phyloP scores from a whole-genome alignment of 2,113 vertebrate genomes.

The Tonatia bakeri region DNA sequence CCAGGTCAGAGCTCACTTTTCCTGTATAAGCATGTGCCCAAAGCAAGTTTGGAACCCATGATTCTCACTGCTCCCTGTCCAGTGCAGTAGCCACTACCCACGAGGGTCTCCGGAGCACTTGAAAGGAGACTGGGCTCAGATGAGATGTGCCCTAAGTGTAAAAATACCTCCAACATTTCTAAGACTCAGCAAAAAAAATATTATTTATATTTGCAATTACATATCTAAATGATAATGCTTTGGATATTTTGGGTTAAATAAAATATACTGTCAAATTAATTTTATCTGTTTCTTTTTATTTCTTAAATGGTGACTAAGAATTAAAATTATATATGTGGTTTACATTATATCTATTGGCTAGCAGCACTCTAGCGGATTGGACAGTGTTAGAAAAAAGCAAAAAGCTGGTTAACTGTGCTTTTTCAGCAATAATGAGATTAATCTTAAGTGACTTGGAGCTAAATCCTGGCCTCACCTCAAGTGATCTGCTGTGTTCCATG shows the following conservation, averaged over 20 bases:
- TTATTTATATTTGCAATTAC: neutral
- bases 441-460: neutral
- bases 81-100: neutral
- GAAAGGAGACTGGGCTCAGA: neutral
- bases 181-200: neutral
- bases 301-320: neutral
- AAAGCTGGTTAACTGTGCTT: neutral
- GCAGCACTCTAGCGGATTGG: neutral
- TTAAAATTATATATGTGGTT: neutral
- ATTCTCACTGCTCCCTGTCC: accelerated
- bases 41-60: neutral
- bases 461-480: neutral
- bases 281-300: neutral
- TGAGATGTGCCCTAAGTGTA: neutral
- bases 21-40: neutral
- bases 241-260: neutral
- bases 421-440: neutral
- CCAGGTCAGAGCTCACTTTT: neutral
- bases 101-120: neutral
- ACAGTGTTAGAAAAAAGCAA: neutral
- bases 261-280: neutral
- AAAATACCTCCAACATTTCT: neutral
- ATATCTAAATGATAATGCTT: neutral
- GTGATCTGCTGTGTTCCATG: neutral
- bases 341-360: neutral